phyloP scores from a whole-genome alignment of 2,113 vertebrate genomes.

The Oreochromis niloticus region DNA sequence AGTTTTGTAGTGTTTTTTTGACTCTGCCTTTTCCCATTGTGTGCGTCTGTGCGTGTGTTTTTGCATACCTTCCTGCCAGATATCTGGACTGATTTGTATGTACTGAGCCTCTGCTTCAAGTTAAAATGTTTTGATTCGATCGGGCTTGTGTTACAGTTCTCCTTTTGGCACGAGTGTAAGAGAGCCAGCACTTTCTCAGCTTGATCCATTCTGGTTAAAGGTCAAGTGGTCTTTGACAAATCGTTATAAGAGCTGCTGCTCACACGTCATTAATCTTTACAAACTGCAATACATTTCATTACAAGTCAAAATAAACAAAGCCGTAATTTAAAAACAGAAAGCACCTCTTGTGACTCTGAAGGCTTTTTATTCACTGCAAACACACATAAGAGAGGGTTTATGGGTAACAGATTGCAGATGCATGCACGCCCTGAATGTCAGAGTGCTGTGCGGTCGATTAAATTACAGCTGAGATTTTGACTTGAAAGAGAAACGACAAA shows the following conservation, averaged over 20 bases:
- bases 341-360: background rate
- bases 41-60: background rate
- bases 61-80: background rate
- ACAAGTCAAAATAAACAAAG: background rate
- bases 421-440: background rate
- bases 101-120: background rate
- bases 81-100: background rate
- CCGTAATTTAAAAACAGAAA: background rate
- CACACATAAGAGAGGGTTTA: background rate
- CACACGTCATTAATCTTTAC: background rate
- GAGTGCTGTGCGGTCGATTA: background rate
- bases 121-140: background rate
- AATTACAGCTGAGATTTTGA: background rate
- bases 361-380: background rate
- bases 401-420: background rate
- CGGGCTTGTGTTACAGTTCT: background rate
- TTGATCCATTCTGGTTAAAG: background rate
- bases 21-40: background rate
- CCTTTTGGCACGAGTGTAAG: background rate
- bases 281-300: background rate
- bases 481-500: background rate
- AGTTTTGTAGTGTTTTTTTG: background rate
- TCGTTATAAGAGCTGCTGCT: background rate
- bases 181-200: background rate
- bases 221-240: background rate